Base-by-base conservation (phyloP, 2,797 vertebrate genomes). In the Catostomus latipinnis region DNA sequence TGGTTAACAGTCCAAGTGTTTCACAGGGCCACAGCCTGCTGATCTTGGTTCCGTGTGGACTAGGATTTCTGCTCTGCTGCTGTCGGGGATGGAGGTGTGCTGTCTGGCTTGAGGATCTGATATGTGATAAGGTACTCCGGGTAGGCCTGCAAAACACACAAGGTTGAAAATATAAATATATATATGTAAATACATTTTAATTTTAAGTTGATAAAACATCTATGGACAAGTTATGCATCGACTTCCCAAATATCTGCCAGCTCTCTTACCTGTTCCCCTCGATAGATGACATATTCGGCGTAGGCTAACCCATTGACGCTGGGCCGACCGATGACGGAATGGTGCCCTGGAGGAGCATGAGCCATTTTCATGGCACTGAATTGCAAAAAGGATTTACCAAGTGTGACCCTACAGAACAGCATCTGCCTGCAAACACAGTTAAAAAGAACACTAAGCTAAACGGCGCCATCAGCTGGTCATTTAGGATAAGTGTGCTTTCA, bases 331-430 rank as follows among this genome's bases (percentile, higher is more conserved):
- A 95, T 96, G 62, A 97, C 96, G 0, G 96, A 97, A 84, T 97
- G 96, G 86, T 96, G 96, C 16, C 96, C 96, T 0, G 96, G 96
- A n/a, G 96, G 96, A 57, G 96, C 96, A 86, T 97, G 96, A 54
- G 96, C 96, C 96, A 97, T 97, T 91, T 97, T 97, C 96, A 97
- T 96, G 22, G 96, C 96, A 82, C 95, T 97, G 89, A 96, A 97
- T 90, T 97, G 96, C 83, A 97, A 93, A 86, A 97, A 97, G 80
- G 96, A 97, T 87, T 96, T 97, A 61, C 96, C 96, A 88, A 97
- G 78, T 0, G 96, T 97, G 56, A 96, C 96, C 1, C 96, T 94
- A 88, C 96, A 97, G 82, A 97, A 96, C 66, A 97, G 92, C 91
- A 97, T 90, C 8, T 97, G 96, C 87, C 96, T 97, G 63, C 16